Conservation (phyloP, 2,113 vertebrate species). For the Tinamus guttatus region DNA sequence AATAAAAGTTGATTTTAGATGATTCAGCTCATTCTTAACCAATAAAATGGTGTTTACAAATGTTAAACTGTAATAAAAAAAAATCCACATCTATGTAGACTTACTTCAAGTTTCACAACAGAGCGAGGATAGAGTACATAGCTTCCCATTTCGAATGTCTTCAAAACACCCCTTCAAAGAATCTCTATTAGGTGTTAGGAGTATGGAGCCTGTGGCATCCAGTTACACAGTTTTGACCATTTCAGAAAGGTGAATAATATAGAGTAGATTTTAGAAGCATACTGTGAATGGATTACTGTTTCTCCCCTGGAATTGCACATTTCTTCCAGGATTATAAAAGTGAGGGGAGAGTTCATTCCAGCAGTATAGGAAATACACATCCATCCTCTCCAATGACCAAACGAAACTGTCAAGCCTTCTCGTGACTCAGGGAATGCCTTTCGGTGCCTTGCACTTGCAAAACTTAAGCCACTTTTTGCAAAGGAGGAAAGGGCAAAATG, state of each 20-base stretch:
- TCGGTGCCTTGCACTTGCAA: not conserved
- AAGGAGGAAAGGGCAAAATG: not conserved
- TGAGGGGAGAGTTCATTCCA: slow-evolving; percentile 5
- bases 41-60: slow-evolving; percentile 17
- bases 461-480: not conserved
- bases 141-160: slow-evolving; percentile 65
- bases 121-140: slow-evolving; percentile 24
- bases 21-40: slow-evolving; percentile 33
- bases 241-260: slow-evolving; percentile 47
- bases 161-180: slow-evolving; percentile 64
- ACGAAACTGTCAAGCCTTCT: slow-evolving; percentile 20
- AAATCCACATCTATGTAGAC: slow-evolving; percentile 22
- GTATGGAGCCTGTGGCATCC: slow-evolving; percentile 48
- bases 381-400: slow-evolving; percentile 17
- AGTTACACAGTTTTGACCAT: slow-evolving; percentile 58
- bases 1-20: not conserved
- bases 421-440: not conserved
- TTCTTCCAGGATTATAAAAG: slow-evolving; percentile 36
- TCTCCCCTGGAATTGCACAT: slow-evolving; percentile 33
- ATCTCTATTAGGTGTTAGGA: slow-evolving; percentile 65
- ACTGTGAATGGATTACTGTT: slow-evolving; percentile 57
- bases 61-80: slow-evolving; percentile 50
- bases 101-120: slow-evolving; percentile 47
- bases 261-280: not conserved
- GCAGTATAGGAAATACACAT: slow-evolving; percentile 42